Base-by-base conservation (phyloP, 2,888 invertebrate genomes). In the Troides helena region DNA sequence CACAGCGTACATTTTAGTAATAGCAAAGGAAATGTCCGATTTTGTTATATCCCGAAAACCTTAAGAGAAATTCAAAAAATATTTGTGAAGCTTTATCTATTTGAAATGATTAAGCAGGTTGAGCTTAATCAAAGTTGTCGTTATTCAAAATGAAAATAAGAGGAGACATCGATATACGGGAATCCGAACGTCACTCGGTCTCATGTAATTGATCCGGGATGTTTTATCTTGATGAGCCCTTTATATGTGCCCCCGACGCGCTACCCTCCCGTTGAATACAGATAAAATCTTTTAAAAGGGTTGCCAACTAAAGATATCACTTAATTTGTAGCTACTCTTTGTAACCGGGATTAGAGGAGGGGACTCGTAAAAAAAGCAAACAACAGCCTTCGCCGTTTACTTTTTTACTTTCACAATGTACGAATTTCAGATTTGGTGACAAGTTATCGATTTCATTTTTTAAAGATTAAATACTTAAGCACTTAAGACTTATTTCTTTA, bases 311-410 rank as follows among this genome's bases (percentile, higher is more conserved):
- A 89, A 90, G 90, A 91, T 91, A 91, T 88, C 88, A 89, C 90
- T 91, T 92, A 92, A 92, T 92, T 92, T 92, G 92, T 92, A 89
- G 87, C 87, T 84, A 86, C 86, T 89, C 89, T 88, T 90, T 89
- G 88, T 91, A 85, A 85, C 84, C 80, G 82, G 86, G 82, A 86
- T 87, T 87, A 85, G 85, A 46, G 53, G n/a, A n/a, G 53, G 82
- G 82, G 81, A 85, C 83, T 81, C 83, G 79, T 83, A 84, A 83
- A 83, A 84, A 75, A 86, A 85, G 4, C 46, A 78, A 81, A 73
- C 80, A 75, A 74, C 79, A 80, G 83, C 85, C 86, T 87, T 87
- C 81, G 83, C 74, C 67, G 58, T 79, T 65, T 73, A 70, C 74
- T 69, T 74, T 76, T 81, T 58, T 58, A 46, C 39, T 50, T 78